phyloP scores from a whole-genome alignment of 1,140 invertebrate genomes.

The Cydia pomonella region DNA sequence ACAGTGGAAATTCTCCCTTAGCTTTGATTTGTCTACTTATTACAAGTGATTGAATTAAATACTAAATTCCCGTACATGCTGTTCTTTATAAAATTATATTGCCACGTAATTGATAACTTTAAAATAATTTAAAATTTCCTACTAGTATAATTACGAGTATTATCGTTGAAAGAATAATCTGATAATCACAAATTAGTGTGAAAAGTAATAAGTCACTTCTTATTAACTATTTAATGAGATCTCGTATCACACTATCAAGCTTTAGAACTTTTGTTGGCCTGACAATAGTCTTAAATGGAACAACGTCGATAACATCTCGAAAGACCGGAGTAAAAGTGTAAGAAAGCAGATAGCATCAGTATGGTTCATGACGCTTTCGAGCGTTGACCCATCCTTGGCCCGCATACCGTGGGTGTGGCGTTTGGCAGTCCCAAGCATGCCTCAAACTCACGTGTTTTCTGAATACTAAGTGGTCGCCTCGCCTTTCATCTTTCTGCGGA shows the following conservation, averaged over 20 bases:
- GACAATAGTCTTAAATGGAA: neutral
- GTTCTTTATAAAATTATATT: too few relatives aligned
- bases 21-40: too few relatives aligned
- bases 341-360: conserved; percentile 7
- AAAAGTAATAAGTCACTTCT: neutral
- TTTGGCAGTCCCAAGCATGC: neutral
- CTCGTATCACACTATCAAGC: neutral
- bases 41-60: too few relatives aligned
- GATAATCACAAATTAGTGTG: too few relatives aligned
- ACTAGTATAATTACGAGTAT: too few relatives aligned
- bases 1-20: too few relatives aligned
- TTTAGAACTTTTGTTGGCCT: neutral
- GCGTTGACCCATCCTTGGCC: conserved; percentile 26
- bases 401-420: neutral
- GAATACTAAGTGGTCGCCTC: neutral
- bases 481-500: neutral
- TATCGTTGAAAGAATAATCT: too few relatives aligned
- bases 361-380: neutral
- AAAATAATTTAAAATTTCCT: too few relatives aligned
- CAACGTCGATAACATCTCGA: neutral
- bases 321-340: conserved; percentile 9
- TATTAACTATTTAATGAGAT: neutral
- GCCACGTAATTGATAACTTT: too few relatives aligned
- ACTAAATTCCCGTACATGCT: too few relatives aligned
- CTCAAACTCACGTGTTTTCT: neutral